Base-by-base conservation (phyloP, 2,113 vertebrate species). In the Ameiurus melas region DNA sequence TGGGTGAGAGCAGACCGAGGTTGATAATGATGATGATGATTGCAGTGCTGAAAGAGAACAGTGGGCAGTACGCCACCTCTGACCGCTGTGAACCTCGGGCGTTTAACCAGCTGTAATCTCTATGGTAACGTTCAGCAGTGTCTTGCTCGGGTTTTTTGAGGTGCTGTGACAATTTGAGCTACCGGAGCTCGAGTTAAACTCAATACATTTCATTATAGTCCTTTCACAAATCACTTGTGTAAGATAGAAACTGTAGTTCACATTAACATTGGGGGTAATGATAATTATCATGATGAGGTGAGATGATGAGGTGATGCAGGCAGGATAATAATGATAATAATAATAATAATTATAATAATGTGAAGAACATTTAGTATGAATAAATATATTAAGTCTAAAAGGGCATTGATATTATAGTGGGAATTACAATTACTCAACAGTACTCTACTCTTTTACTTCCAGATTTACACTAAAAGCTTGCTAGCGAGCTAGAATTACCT, bases 1-100 rank as follows among this genome's bases (percentile, higher is more conserved):
- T 60, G 80, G 71, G 73, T 84, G 81, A 66, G 64, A 39, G 80
- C 62, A 33, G 77, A 71, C 64, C 27, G 77, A 83, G 58, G 36
- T 68, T 43, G 78, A 81, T 90, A 33, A n/a, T n/a, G n/a, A 84
- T 57, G 87, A 84, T 87, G 70, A 89, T 89, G 71, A 88, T 86
- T 87, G 33, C 51, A 70, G 30, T 68, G 9, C 51, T 80, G 75
- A 80, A 85, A 81, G 64, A 53, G 43, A 60, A 80, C 47, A 68
- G 39, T 20, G 22, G n/a, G 47, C 60, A 55, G 36, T 43, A 5
- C 1, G 17, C 83, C 82, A 87, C 62, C 64, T 51, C 86, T 87
- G 78, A 87, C 71, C 58, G 55, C 22, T 57, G 30, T 85, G 73
- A 90, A 77, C 77, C 55, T 81, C 7, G 53, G 58, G 70, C 51